Percentiles rank a stretch among this genome's conserved stretches.
Evolutionary conservation across 2,113 vertebrate species (phyloP).

Genomic region (Phycodurus eques): DNA sequence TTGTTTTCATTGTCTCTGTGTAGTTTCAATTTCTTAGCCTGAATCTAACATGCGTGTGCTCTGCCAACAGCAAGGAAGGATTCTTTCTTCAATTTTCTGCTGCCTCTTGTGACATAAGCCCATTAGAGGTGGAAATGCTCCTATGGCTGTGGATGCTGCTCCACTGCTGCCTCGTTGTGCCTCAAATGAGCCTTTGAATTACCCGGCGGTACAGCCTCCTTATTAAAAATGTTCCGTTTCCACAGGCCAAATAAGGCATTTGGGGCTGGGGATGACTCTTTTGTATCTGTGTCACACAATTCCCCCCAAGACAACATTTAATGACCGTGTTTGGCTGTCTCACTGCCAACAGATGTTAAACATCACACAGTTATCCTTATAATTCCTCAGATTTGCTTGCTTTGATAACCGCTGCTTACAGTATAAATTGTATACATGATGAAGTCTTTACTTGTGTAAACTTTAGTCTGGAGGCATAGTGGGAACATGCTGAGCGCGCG

Average conservation of each 20-base stretch:
- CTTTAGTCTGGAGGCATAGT: background rate
- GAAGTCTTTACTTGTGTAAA: background rate
- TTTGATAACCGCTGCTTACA: background rate
- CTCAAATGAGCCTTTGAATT: conserved; percentile 69
- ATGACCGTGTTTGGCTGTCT: conserved; percentile 36
- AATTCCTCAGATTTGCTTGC: conserved; percentile 5
- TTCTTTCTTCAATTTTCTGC: conserved; percentile 17
- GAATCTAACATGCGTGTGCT: conserved; percentile 18
- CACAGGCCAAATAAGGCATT: conserved; percentile 38
- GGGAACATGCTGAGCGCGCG: too few species aligned
- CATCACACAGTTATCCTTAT: conserved; percentile 11
- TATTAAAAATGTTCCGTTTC: conserved; percentile 29
- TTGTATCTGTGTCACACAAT: conserved; percentile 35
- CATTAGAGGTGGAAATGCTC: conserved; percentile 73
- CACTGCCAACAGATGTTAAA: conserved; percentile 21
- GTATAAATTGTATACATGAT: background rate
- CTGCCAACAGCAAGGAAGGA: conserved; percentile 32
- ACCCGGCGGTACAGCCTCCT: conserved; percentile 17
- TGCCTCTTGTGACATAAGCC: conserved; percentile 36
- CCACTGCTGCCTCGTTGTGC: conserved; percentile 83
- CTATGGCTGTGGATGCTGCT: conserved; percentile 83
- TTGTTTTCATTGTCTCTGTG: background rate
- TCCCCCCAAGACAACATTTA: conserved; percentile 41
- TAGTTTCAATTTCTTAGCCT: background rate
- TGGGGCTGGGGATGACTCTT: conserved; percentile 11